These are phyloP conservation scores for Spialia ferax DNA, from an alignment of 2,888 invertebrate species.

Conservation along the genomic window DNA sequence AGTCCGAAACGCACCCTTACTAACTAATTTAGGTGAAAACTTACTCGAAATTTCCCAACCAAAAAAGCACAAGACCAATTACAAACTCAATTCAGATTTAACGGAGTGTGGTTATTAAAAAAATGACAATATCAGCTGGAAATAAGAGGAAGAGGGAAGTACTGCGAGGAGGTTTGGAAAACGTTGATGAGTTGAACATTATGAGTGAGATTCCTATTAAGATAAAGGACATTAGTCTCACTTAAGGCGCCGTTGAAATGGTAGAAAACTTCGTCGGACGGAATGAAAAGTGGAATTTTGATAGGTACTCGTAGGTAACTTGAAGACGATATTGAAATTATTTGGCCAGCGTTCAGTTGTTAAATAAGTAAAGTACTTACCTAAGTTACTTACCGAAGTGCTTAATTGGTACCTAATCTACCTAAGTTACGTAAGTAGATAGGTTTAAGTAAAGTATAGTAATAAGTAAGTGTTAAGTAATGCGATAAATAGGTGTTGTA, in stretches of 20 bases:
- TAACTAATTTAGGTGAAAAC: background rate
- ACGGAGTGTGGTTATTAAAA: constrained; percentile 67
- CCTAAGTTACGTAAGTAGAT: too few species aligned
- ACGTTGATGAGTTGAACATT: constrained; percentile 83
- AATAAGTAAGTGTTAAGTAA: too few species aligned
- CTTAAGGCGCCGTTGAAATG: constrained; percentile 57
- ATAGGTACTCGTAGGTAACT: constrained; percentile 1
- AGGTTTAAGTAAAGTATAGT: too few species aligned
- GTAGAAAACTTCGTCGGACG: constrained; percentile 41
- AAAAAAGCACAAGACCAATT: constrained; percentile 46
- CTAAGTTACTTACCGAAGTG: too few species aligned
- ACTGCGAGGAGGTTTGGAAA: constrained; percentile 67
- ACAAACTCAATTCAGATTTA: constrained; percentile 60
- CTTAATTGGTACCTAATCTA: too few species aligned
- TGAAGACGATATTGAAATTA: background rate
- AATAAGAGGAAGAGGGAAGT: constrained; percentile 57
- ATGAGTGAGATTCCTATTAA: constrained; percentile 83
- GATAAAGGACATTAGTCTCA: constrained; percentile 81
- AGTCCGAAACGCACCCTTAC: background rate
- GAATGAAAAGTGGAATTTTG: constrained; percentile 7
- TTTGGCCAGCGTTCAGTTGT: too few species aligned
- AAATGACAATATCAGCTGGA: constrained; percentile 72
- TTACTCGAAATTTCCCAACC: background rate
- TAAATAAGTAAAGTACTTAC: too few species aligned
- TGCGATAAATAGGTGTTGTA: too few species aligned